A percentile compares a stretch with the other conserved stretches of the same genome.
phyloP scores from a whole-genome alignment of 1,140 invertebrate genomes.

The Onthophagus taurus region DNA sequence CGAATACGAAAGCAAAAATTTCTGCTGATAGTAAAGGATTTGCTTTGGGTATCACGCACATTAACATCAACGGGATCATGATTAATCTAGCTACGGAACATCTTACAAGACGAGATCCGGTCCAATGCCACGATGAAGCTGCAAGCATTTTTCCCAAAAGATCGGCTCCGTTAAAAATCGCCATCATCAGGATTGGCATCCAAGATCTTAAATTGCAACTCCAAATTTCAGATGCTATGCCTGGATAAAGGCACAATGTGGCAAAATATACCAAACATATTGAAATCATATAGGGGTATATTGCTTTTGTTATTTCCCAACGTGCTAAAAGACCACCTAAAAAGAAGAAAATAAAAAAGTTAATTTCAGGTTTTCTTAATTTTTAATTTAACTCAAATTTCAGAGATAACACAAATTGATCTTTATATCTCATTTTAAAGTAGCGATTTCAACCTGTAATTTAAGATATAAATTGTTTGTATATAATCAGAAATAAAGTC shows the following conservation, averaged over 20 bases:
- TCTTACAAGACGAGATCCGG: conserved; percentile 57
- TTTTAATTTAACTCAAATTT: too few species aligned
- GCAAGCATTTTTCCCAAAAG: conserved; percentile 73
- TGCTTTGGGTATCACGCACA: conserved; percentile 66
- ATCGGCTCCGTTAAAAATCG: conserved; percentile 77
- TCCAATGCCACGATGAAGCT: conserved; percentile 70
- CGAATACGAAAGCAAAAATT: conserved; percentile 57
- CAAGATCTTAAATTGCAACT: conserved; percentile 73
- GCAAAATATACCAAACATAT: conserved; percentile 81
- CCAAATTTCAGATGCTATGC: conserved; percentile 77
- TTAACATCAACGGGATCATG: conserved; percentile 67
- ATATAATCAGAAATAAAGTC: too few species aligned
- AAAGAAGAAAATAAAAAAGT: too few species aligned
- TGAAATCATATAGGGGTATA: conserved; percentile 83
- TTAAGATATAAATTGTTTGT: too few species aligned
- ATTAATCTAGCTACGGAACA: conserved; percentile 55
- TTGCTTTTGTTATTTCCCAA: conserved; percentile 65
- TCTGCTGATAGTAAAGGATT: conserved; percentile 64
- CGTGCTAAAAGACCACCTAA: conserved; percentile 58
- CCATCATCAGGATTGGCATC: conserved; percentile 89
- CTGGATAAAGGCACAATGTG: conserved; percentile 79
- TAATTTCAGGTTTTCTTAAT: too few species aligned
- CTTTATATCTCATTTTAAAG: too few species aligned
- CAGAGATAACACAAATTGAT: too few species aligned
- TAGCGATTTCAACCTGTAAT: too few species aligned